Percentiles rank a stretch among this genome's conserved stretches.
phyloP scores from a whole-genome alignment of 2,888 invertebrate genomes.

The Torymus auratus region DNA sequence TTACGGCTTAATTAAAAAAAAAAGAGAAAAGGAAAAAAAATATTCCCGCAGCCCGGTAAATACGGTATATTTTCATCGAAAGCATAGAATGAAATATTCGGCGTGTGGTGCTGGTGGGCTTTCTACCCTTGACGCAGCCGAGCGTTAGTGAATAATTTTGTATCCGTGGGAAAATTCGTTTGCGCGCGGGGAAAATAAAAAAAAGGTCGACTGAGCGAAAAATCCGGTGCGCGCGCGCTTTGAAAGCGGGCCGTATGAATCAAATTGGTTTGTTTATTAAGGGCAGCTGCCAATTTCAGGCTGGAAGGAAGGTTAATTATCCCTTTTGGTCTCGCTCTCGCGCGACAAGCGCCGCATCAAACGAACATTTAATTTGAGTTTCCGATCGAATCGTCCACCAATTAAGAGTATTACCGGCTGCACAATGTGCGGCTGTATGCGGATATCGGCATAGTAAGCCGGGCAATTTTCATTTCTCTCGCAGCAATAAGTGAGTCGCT shows the following conservation, averaged over 20 bases:
- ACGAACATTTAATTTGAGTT: constrained; percentile 17
- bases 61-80: too few relatives aligned
- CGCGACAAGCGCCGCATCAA: neutral
- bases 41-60: too few relatives aligned
- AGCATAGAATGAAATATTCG: too few relatives aligned
- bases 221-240: neutral
- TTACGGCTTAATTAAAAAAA: too few relatives aligned
- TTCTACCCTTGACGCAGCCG: too few relatives aligned
- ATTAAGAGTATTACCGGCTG: neutral
- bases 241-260: neutral
- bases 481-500: neutral
- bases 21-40: too few relatives aligned
- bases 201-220: neutral
- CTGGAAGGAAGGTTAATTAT: constrained; percentile 25
- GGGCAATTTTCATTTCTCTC: constrained; percentile 12
- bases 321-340: neutral
- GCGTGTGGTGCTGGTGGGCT: too few relatives aligned
- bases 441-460: neutral
- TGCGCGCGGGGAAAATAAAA: too few relatives aligned
- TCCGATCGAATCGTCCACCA: constrained; percentile 1
- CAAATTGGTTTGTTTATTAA: constrained; percentile 28
- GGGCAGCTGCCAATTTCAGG: neutral
- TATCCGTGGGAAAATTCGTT: too few relatives aligned
- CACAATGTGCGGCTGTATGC: too few relatives aligned
- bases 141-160: too few relatives aligned